Conservation (phyloP, 2,888 invertebrate species). For the Meteorus cinctellus region DNA sequence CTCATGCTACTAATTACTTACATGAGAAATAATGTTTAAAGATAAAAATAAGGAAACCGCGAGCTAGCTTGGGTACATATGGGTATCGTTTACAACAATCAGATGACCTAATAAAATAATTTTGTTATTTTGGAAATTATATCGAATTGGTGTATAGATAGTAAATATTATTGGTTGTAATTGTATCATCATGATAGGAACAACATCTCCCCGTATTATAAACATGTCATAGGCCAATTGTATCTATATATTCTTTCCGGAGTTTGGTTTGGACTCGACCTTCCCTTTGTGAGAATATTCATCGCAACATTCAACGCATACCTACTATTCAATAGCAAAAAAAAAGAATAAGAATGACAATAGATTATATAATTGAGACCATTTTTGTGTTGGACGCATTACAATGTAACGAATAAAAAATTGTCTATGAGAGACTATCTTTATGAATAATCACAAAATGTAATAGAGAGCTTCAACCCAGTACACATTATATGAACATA, state of each 20-base stretch:
- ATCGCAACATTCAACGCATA: not conserved
- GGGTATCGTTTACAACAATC: slow-evolving; percentile 15
- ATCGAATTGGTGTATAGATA: not conserved
- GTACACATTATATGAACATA: not conserved
- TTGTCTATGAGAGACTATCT: not conserved
- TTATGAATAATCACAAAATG: slow-evolving; percentile 19
- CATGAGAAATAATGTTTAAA: slow-evolving; percentile 54
- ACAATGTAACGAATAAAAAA: not conserved
- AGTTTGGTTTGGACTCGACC: not conserved
- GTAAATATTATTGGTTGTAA: not conserved
- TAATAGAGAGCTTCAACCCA: slow-evolving; percentile 28
- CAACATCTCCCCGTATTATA: not conserved
- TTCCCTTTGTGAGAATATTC: not conserved
- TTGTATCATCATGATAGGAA: slow-evolving; percentile 15
- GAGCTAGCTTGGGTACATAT: slow-evolving; percentile 32
- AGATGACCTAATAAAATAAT: slow-evolving; percentile 26
- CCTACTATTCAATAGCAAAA: not conserved
- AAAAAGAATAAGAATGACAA: not conserved
- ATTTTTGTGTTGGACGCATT: slow-evolving; percentile 19
- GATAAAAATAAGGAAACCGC: slow-evolving; percentile 35
- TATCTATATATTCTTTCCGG: not conserved
- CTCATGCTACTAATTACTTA: slow-evolving; percentile 73
- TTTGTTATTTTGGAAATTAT: not conserved
- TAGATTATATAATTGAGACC: slow-evolving; percentile 29
- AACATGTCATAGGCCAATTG: not conserved